Percentiles rank a stretch among this genome's conserved stretches.
Conservation (phyloP, 2,113 vertebrate genomes). For the Spea multiplicata region DNA sequence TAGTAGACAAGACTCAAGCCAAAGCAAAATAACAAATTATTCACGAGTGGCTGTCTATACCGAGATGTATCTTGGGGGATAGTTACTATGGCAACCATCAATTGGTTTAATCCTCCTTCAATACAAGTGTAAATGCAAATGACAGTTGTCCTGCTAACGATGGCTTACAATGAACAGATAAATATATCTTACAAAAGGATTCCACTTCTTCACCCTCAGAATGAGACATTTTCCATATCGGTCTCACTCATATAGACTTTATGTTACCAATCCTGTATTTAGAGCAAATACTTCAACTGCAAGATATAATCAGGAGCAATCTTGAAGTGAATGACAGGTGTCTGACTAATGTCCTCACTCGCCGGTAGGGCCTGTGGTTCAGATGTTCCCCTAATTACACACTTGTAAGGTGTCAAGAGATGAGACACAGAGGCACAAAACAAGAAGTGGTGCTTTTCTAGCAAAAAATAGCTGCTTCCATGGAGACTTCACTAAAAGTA, state of each 20-base stretch:
- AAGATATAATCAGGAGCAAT: not conserved
- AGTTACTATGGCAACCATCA: conserved; percentile 28
- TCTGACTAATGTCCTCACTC: not conserved
- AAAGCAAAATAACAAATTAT: conserved; percentile 31
- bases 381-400: not conserved
- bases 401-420: not conserved
- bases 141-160: not conserved
- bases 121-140: conserved; percentile 20
- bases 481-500: not conserved
- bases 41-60: conserved; percentile 24
- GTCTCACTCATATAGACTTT: too few species aligned
- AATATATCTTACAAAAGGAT: not conserved
- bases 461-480: not conserved
- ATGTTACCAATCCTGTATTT: too few species aligned
- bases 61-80: conserved; percentile 6
- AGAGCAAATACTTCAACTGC: too few species aligned
- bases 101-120: conserved; percentile 31
- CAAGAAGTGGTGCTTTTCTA: not conserved
- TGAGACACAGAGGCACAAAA: too few species aligned
- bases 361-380: not conserved
- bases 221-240: too few species aligned
- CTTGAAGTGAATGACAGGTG: conserved; percentile 9
- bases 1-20: conserved; percentile 6
- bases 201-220: too few species aligned
- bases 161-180: not conserved